Evolutionary conservation across 1,140 invertebrate species (phyloP).

Genomic region (Popillia japonica): DNA sequence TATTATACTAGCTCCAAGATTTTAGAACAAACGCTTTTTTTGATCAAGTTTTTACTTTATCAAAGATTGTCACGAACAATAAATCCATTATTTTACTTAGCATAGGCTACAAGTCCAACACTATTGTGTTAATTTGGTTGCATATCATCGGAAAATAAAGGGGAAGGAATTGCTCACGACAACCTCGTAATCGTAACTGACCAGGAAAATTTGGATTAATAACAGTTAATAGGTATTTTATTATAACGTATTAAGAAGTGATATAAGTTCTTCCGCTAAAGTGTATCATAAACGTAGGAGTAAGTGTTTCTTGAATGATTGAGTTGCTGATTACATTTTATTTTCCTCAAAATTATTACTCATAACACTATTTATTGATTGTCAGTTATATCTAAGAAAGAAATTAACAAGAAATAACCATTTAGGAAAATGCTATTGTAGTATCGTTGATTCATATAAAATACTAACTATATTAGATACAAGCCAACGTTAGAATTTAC

Average conservation of each 20-base stretch:
- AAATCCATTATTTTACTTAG: neutral
- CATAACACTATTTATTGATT: too few species aligned
- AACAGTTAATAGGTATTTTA: neutral
- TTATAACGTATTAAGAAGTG: constrained; percentile 9
- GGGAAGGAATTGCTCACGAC: neutral
- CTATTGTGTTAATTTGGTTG: neutral
- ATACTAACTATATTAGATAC: neutral
- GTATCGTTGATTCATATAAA: neutral
- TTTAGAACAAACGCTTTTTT: constrained; percentile 46
- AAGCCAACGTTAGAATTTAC: neutral
- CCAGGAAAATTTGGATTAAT: too few species aligned
- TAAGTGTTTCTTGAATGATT: too few species aligned
- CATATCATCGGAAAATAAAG: neutral
- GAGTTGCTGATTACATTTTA: too few species aligned
- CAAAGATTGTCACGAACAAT: neutral
- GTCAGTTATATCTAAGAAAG: neutral
- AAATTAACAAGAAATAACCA: neutral
- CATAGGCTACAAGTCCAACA: neutral
- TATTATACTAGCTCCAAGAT: constrained; percentile 20
- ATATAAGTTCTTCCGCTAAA: neutral
- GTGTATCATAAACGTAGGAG: too few species aligned
- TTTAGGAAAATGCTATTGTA: neutral
- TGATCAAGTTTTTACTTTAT: constrained; percentile 4
- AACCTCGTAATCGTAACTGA: neutral
- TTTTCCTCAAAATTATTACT: too few species aligned